Evolutionary conservation across 2,888 invertebrate genomes (phyloP).

Genomic region (Entomobrya multifasciata): DNA sequence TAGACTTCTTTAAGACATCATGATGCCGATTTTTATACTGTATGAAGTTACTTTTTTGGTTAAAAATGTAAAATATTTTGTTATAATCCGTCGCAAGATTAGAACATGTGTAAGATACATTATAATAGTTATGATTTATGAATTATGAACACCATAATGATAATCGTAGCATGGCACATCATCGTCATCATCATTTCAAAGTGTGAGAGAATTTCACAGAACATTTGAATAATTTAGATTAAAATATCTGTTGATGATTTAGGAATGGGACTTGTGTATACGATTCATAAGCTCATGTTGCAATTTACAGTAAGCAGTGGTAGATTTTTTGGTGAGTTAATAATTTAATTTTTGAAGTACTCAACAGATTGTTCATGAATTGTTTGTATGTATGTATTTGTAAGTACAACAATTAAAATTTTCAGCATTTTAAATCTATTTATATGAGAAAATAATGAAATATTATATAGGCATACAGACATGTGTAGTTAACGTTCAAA

Average conservation of each 20-base stretch:
- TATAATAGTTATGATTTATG: not conserved
- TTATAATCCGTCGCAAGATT: not conserved
- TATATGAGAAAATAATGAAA: conserved; percentile 33
- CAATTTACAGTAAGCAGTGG: not conserved
- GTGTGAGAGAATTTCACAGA: conserved; percentile 67
- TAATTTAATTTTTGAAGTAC: not conserved
- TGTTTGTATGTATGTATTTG: not conserved
- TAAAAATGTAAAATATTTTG: conserved; percentile 22
- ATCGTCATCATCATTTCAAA: not conserved
- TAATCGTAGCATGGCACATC: conserved; percentile 24
- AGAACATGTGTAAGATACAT: not conserved
- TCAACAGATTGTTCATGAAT: conserved; percentile 1
- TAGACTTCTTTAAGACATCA: not conserved
- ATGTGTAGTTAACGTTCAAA: too few species aligned
- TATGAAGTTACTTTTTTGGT: too few species aligned
- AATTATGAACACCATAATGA: not conserved
- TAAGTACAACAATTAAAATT: conserved; percentile 3
- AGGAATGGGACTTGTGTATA: conserved; percentile 1
- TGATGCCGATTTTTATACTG: conserved; percentile 26
- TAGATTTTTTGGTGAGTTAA: conserved; percentile 24
- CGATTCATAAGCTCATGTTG: conserved; percentile 24
- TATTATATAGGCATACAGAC: not conserved
- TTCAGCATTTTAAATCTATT: not conserved
- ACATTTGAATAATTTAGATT: conserved; percentile 55
- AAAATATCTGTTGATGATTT: conserved; percentile 21